Evolutionary conservation across 2,113 vertebrate species (phyloP).

Genomic region (Elanoides forficatus): DNA sequence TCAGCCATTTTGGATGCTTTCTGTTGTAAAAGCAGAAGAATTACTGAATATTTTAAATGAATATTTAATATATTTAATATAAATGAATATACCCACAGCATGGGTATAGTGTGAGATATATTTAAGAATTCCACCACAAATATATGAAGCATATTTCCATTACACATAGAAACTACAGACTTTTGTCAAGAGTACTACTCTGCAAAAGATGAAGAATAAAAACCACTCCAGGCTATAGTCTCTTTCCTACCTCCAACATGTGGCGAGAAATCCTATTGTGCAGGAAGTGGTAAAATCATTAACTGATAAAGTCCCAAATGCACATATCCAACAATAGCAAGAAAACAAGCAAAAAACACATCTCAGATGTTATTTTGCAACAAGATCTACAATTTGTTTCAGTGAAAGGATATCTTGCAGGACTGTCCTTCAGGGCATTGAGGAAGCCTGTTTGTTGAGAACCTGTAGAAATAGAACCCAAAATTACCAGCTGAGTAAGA

Average conservation of each 20-base stretch:
- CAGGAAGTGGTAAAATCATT: neutral
- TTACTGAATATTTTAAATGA: neutral
- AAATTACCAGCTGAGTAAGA: neutral
- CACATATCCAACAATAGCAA: neutral
- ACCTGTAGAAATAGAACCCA: slow-evolving; percentile 76
- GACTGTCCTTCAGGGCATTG: slow-evolving; percentile 92
- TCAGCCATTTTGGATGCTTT: neutral
- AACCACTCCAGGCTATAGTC: neutral
- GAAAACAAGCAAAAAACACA: neutral
- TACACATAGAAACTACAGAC: neutral
- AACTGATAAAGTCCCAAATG: neutral
- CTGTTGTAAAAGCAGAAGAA: neutral
- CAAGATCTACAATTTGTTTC: neutral
- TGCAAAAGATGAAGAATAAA: neutral
- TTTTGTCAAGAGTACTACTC: neutral
- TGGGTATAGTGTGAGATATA: neutral
- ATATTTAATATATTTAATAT: too few species aligned
- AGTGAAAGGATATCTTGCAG: slow-evolving; percentile 97
- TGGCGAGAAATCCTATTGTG: neutral
- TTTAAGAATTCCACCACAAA: neutral
- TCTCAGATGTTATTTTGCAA: neutral
- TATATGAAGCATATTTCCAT: neutral
- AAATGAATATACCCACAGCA: too few species aligned
- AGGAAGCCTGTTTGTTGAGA: slow-evolving; percentile 88
- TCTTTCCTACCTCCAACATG: neutral